Conservation (phyloP, 2,797 vertebrate species). For the Sebastiscus albofasciatus region DNA sequence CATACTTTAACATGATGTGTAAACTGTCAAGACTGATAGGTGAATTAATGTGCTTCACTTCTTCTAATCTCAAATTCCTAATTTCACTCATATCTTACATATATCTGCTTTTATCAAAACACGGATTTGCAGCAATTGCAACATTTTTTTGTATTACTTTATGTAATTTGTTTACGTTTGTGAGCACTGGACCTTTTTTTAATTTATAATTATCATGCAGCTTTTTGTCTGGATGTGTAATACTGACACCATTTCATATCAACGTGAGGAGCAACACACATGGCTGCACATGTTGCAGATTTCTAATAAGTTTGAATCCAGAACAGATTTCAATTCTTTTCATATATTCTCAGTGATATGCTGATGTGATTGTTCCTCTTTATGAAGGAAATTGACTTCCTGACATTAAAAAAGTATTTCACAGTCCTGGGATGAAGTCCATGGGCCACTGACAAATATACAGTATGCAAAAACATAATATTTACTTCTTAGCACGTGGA, state of each 20-base stretch:
- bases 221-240: slow-evolving; percentile 3
- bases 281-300: background rate
- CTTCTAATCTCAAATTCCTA: background rate
- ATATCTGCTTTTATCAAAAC: slow-evolving; percentile 17
- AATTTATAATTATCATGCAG: slow-evolving; percentile 19
- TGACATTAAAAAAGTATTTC: background rate
- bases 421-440: background rate
- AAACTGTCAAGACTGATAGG: background rate
- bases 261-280: background rate
- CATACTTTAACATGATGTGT: background rate
- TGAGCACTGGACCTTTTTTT: slow-evolving; percentile 45
- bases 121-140: background rate
- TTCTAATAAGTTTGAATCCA: background rate
- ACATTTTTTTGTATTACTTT: background rate
- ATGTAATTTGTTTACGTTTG: slow-evolving; percentile 37
- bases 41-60: background rate
- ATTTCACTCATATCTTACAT: background rate
- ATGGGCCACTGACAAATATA: background rate
- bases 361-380: background rate
- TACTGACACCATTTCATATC: slow-evolving; percentile 32
- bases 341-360: background rate
- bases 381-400: background rate
- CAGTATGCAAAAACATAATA: slow-evolving; percentile 18
- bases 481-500: background rate
- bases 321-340: background rate